phyloP scores from a whole-genome alignment of 2,113 vertebrate genomes.

The Rutilus rutilus region DNA sequence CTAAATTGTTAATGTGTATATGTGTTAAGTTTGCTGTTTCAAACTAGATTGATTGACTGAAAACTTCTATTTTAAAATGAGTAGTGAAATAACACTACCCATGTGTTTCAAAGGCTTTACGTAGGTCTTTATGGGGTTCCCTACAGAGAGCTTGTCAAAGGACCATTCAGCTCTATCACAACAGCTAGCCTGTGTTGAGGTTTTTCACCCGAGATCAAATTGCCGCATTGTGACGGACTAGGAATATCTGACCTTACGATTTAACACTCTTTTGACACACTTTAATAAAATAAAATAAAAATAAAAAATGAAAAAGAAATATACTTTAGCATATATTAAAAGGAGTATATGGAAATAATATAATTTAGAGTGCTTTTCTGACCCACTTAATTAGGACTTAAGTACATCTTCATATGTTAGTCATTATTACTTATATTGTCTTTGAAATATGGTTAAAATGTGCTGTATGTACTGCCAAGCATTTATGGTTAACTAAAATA shows the following conservation, averaged over 20 bases:
- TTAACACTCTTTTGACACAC: neutral
- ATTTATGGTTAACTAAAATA: neutral
- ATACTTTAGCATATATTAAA: neutral
- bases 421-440: neutral
- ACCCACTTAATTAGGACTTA: neutral
- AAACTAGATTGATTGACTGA: neutral
- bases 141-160: constrained; percentile 7
- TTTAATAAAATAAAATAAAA: neutral
- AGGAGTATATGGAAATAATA: neutral
- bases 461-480: neutral
- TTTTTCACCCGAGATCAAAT: neutral
- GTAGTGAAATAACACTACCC: constrained; percentile 19
- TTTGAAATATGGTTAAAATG: neutral
- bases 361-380: neutral
- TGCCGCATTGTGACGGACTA: neutral
- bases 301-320: neutral
- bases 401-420: neutral
- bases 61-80: constrained; percentile 3
- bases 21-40: neutral
- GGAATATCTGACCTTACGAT: neutral
- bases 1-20: neutral
- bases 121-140: neutral
- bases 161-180: constrained; percentile 20
- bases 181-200: constrained; percentile 7
- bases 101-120: constrained; percentile 9